Percentiles rank a stretch among this genome's conserved stretches.
These are phyloP conservation scores for Pheosia tremula DNA, from an alignment of 2,888 invertebrate species.

Conservation along the genomic window DNA sequence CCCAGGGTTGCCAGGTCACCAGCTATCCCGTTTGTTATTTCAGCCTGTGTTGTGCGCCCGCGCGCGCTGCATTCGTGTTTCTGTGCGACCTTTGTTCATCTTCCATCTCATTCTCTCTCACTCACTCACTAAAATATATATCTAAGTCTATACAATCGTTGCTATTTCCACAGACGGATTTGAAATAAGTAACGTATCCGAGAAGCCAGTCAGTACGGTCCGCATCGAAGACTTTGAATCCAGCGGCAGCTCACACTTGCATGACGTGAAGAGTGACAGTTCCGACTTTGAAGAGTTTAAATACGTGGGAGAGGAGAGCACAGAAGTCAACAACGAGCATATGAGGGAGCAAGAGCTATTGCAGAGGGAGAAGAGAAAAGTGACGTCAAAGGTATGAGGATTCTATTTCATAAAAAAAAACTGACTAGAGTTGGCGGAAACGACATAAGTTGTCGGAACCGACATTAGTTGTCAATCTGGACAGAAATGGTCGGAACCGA, in stretches of 20 bases:
- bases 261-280: background rate
- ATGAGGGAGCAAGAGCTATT: constrained; percentile 23
- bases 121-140: too few species aligned
- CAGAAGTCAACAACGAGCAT: constrained; percentile 4
- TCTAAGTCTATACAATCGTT: too few species aligned
- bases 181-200: background rate
- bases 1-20: too few species aligned
- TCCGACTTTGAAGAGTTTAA: background rate
- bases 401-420: too few species aligned
- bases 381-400: constrained; percentile 20
- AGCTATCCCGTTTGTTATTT: too few species aligned
- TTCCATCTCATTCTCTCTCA: too few species aligned
- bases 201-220: background rate
- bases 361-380: constrained; percentile 20
- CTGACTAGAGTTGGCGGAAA: background rate
- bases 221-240: constrained; percentile 34
- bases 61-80: too few species aligned
- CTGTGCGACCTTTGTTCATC: too few species aligned
- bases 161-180: background rate
- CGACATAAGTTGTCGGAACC: background rate
- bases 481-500: background rate
- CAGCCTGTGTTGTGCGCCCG: too few species aligned
- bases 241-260: constrained; percentile 18
- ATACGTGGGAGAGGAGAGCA: background rate
- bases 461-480: background rate